A percentile compares a stretch with the other conserved stretches of the same genome.
These are phyloP conservation scores for Melanchra persicariae DNA, from an alignment of 2,888 invertebrate species.

Conservation along the genomic window DNA sequence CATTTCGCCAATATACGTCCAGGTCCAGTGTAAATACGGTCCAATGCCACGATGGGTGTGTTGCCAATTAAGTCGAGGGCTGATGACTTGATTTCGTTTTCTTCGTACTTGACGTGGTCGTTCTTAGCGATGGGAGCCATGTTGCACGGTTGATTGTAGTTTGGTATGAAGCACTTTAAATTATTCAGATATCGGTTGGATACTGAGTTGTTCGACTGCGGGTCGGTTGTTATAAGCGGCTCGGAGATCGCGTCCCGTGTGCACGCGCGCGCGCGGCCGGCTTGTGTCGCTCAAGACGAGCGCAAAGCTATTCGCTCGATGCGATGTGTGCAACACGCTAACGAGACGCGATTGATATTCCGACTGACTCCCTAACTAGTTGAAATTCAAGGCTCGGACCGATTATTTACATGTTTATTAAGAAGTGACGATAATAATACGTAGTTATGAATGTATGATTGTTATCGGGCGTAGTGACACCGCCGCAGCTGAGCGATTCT, in stretches of 20 bases:
- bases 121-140: conserved; percentile 73
- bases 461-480: conserved; percentile 22
- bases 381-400: conserved; percentile 57
- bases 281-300: conserved; percentile 36
- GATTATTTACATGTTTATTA: conserved; percentile 71
- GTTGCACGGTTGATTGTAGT: conserved; percentile 37
- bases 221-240: conserved; percentile 53
- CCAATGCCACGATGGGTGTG: conserved; percentile 86
- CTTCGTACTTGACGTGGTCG: conserved; percentile 66
- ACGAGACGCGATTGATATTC: conserved; percentile 53
- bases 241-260: conserved; percentile 53
- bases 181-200: conserved; percentile 50
- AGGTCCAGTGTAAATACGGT: conserved; percentile 83
- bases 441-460: conserved; percentile 28
- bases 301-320: conserved; percentile 49
- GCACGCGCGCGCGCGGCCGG: conserved; percentile 50
- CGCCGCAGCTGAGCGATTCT: neutral
- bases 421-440: conserved; percentile 31
- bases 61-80: conserved; percentile 87
- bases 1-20: conserved; percentile 87
- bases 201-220: conserved; percentile 56
- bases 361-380: conserved; percentile 31
- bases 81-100: conserved; percentile 84
- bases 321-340: conserved; percentile 46
- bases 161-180: conserved; percentile 56